A percentile compares a stretch with the other conserved stretches of the same genome.
These are phyloP conservation scores for Pollenia amentaria DNA, from an alignment of 2,888 invertebrate genomes.

Conservation along the genomic window DNA sequence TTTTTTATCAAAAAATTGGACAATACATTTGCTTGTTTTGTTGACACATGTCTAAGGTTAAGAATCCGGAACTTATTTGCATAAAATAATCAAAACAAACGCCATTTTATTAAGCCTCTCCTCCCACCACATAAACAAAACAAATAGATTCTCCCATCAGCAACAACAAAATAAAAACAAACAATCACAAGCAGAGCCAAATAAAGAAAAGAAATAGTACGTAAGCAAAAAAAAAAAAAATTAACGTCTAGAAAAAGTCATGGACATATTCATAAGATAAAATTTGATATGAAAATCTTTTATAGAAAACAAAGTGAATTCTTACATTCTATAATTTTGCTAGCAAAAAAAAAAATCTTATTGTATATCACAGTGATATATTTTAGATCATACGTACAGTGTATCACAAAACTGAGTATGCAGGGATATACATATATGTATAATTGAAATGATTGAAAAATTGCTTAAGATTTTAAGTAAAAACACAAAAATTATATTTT, in stretches of 20 bases:
- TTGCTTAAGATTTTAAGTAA: too few species aligned
- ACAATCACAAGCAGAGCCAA: conserved; percentile 27
- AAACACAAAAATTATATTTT: too few species aligned
- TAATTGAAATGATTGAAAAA: too few species aligned
- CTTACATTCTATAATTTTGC: not conserved
- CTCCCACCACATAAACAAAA: conserved; percentile 25
- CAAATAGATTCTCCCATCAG: conserved; percentile 29
- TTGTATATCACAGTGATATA: too few species aligned
- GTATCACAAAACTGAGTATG: too few species aligned
- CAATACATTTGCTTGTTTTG: conserved; percentile 4
- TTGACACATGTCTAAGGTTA: conserved; percentile 62
- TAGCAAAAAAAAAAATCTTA: too few species aligned
- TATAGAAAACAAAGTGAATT: conserved; percentile 51
- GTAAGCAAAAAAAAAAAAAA: conserved; percentile 7
- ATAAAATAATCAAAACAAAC: conserved; percentile 55
- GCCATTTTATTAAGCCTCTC: conserved; percentile 23
- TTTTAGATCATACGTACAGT: too few species aligned
- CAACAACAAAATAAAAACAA: conserved; percentile 23
- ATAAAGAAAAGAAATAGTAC: conserved; percentile 4
- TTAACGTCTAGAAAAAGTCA: conserved; percentile 67
- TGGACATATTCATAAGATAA: conserved; percentile 71
- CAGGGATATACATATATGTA: too few species aligned
- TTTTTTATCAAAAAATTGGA: conserved; percentile 11
- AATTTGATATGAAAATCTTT: conserved; percentile 44
- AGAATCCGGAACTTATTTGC: conserved; percentile 72